Evolutionary conservation across 2,113 vertebrate species (phyloP).

Genomic region (Genyomyrus donnyi): DNA sequence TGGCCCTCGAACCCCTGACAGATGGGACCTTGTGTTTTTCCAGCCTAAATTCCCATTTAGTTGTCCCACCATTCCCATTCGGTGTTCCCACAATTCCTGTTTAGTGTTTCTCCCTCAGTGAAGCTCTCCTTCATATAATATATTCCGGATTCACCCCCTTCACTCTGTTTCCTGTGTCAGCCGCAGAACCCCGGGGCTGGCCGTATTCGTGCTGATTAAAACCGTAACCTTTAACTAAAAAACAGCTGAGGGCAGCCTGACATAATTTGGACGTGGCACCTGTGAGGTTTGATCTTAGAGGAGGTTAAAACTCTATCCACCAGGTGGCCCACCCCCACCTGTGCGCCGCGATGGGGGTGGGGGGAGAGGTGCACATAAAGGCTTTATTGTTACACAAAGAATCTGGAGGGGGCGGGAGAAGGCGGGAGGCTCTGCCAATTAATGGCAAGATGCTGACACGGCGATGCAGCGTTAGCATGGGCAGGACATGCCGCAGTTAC

Average conservation of each 20-base stretch:
- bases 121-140: neutral
- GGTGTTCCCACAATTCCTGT: neutral
- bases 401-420: neutral
- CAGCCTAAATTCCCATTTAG: neutral
- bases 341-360: neutral
- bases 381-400: neutral
- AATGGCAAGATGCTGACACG: neutral
- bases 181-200: neutral
- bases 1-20: neutral
- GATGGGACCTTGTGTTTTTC: neutral
- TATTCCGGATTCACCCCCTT: neutral
- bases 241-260: neutral
- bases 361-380: neutral
- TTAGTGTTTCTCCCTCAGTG: neutral
- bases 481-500: neutral
- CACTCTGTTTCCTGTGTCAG: neutral
- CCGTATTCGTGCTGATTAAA: neutral
- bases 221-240: neutral
- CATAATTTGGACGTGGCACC: neutral
- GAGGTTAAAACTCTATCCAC: neutral
- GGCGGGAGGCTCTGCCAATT: neutral
- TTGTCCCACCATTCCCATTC: neutral
- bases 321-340: neutral
- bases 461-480: neutral
- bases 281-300: neutral